Percentiles rank a stretch among this genome's conserved stretches.
Conservation (phyloP, 2,113 vertebrate genomes). For the Raja brachyura region DNA sequence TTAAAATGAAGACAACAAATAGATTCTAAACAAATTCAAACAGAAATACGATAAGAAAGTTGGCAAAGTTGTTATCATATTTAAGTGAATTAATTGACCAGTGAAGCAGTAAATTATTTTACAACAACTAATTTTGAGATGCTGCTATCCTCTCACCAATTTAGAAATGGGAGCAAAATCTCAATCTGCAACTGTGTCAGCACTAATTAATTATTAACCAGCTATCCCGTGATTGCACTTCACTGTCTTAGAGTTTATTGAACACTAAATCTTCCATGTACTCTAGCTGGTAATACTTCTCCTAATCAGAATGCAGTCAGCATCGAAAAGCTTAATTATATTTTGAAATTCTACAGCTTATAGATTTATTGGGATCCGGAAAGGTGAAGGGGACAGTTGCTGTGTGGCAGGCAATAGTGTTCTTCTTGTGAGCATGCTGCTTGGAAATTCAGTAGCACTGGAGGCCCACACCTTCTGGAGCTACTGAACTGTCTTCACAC, state of each 20-base stretch:
- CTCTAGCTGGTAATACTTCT: neutral
- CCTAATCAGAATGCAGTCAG: neutral
- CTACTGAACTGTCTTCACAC: too few relatives aligned
- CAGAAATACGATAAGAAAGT: neutral
- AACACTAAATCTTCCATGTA: neutral
- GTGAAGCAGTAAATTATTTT: constrained; percentile 17
- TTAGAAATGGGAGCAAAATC: neutral
- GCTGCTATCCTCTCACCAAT: neutral
- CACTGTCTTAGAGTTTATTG: neutral
- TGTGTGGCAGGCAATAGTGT: too few relatives aligned
- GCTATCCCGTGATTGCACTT: neutral
- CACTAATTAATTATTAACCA: constrained; percentile 16
- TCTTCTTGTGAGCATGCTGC: too few relatives aligned
- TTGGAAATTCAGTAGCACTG: too few relatives aligned
- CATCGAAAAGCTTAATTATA: neutral
- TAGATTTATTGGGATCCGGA: too few relatives aligned
- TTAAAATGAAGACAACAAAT: neutral
- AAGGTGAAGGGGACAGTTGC: too few relatives aligned
- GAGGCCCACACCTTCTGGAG: too few relatives aligned
- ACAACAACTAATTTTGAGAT: neutral
- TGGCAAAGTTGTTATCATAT: neutral
- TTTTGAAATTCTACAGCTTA: neutral
- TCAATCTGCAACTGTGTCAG: neutral
- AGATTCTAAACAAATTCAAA: constrained; percentile 33
- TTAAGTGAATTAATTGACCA: neutral